Base-by-base conservation (phyloP, 2,797 vertebrate genomes). In the Schizopygopsis malacanthus region DNA sequence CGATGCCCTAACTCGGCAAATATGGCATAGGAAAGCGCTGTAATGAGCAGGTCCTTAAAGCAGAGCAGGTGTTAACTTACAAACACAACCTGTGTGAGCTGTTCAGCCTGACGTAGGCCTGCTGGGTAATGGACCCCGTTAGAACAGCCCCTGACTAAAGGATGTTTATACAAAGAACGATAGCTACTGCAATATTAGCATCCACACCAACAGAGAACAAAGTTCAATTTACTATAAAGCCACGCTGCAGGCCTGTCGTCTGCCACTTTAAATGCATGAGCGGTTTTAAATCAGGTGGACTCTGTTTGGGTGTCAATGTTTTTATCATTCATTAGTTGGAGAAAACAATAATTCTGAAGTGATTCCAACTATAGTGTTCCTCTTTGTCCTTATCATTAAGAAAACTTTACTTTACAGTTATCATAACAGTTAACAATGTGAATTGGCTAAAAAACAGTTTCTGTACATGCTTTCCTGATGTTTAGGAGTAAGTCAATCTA, bases 1-100 rank as follows among this genome's bases (percentile, higher is more conserved):
- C 20, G 13, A 71, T 72, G 73, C 18, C 83, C 83, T 84, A 77
- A 85, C 65, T 85, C 37, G 0, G 75, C 75, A 85, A 85, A 85
- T 61, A 71, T 71, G 75, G 73, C n/a, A 70, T 54, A 28, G 75
- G 52, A 79, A 45, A 18, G 18, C 4, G 39, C 47, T 79, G 63
- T 59, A 85, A 85, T 79, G 75, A 79, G 75, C 16, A 41, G 37
- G 18, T 43, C 76, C 50, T 79, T 71, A 45, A 59, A 79, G 75
- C 25, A 79, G 37, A 84, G 72, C 50, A 85, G 75, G 63, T 79
- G 63, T 47, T 45, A 79, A 59, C n/a, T n/a, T 11, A 79, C 61
- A 84, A 78, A 28, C 28, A 56, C 33, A 84, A 79, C 37, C 33
- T 33, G 39, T 18, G 50, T 59, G 63, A 70, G 43, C 9, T n/a